Percentiles rank a stretch among this genome's conserved stretches.
Conservation (phyloP, 1,140 invertebrate species). For the Muscidifurax raptorellus region DNA sequence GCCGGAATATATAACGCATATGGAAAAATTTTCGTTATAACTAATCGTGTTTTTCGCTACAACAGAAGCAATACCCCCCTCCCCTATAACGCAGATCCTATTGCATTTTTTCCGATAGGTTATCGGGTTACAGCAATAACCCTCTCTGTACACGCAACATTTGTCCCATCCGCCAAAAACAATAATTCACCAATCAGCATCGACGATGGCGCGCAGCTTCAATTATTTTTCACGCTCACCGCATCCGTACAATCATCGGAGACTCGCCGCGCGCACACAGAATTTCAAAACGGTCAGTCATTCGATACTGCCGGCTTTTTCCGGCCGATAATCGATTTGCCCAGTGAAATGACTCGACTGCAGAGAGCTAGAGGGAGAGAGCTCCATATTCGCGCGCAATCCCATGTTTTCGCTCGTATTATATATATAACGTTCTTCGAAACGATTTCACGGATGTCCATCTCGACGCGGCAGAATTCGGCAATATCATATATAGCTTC, state of each 20-base stretch:
- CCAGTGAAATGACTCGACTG: slow-evolving; percentile 5
- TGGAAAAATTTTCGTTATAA: no score
- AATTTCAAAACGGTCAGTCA: slow-evolving; percentile 3
- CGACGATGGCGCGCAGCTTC: background rate
- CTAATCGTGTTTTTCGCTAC: no score
- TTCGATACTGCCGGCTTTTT: slow-evolving; percentile 21
- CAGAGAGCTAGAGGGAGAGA: background rate
- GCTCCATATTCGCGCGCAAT: background rate
- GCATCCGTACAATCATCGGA: background rate
- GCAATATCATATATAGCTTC: background rate
- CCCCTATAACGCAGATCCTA: no score
- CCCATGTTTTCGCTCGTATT: background rate
- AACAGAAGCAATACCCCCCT: no score
- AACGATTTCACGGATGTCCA: slow-evolving; percentile 13
- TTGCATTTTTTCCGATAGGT: background rate
- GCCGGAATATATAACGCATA: no score
- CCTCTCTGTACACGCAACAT: background rate
- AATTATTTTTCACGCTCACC: slow-evolving; percentile 9
- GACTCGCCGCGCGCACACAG: background rate
- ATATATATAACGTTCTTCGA: background rate
- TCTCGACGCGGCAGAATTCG: background rate
- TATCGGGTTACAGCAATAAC: background rate
- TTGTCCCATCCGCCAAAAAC: slow-evolving; percentile 9
- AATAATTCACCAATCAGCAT: slow-evolving; percentile 13
- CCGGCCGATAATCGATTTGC: slow-evolving; percentile 46